Evolutionary conservation across 1,140 invertebrate genomes (phyloP), one percentile per base, ranked within the genome.

Genomic region (Cotesia glomerata): DNA sequence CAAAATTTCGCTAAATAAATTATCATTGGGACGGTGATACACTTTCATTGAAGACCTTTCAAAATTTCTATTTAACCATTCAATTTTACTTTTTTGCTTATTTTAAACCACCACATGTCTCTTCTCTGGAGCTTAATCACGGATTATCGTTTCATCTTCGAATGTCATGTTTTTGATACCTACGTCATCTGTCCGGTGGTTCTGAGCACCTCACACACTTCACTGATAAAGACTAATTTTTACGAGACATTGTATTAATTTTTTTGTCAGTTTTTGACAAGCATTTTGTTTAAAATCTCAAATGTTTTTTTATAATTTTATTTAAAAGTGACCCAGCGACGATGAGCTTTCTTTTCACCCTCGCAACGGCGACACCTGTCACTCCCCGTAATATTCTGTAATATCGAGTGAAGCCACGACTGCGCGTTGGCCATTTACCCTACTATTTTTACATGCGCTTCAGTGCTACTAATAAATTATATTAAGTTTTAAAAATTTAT

Each of bases 351-450:
- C 39, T 13, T n/a, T 51, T 16, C 39, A 52, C 63, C 36, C 35
- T 65, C 35, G 16, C 26, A 72, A 66, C 62, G 70, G 70, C 70
- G 70, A 72, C 70, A 72, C 70, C 63, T 72, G 69, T 71, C 69
- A 66, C 63, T 66, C 34, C 70, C 56, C 34, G 51, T 45, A 65
- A 8, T 34, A 45, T 64, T 14, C 70, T 72, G 62, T 14, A 72
- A 72, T 66, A 72, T 66, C 70, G 70, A 72, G 52, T 64, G 51
- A 34, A 54, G 32, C 36, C 69, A 26, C 49, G 63, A 18, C 63
- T 72, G 70, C 70, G 70, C 70, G n/a, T 26, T 35, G 9, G 4
- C 4, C 2, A 14, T 32, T 67, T 34, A 26, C 49, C 65, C 65
- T 67, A 26, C 49, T 67, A 14, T 13, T 34, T 56, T 39, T 26